Conservation (phyloP, 2,797 vertebrate genomes). For the Rousettus madagascariensis region DNA sequence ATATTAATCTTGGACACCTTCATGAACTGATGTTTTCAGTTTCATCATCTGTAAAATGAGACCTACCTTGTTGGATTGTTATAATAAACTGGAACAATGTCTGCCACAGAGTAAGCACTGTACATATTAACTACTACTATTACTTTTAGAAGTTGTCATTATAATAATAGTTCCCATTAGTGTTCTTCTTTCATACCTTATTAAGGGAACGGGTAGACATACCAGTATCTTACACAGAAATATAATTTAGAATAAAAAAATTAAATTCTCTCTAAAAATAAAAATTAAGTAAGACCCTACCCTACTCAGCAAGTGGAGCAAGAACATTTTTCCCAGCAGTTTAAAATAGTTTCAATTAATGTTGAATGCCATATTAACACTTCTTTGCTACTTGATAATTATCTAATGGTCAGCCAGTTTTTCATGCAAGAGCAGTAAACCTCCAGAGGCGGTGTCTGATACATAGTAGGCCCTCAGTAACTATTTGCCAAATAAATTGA, state of each 20-base stretch:
- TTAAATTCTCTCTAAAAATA: conserved; percentile 10
- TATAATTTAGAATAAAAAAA: background rate
- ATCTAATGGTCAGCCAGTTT: background rate
- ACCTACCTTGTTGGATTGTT: background rate
- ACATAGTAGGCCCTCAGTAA: background rate
- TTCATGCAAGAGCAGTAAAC: background rate
- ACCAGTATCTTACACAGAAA: background rate
- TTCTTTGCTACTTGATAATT: conserved; percentile 12
- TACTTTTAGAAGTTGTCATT: background rate
- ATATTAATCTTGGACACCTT: background rate
- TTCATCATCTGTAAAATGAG: conserved; percentile 23
- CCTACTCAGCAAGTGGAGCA: background rate
- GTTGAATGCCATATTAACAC: background rate
- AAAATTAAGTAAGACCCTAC: background rate
- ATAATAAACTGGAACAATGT: background rate
- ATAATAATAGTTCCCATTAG: background rate
- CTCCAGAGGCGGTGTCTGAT: background rate
- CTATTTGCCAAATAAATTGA: background rate
- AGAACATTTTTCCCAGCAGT: background rate
- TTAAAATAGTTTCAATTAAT: background rate
- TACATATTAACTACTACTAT: background rate
- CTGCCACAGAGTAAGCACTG: background rate
- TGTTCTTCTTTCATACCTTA: background rate
- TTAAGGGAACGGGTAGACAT: background rate
- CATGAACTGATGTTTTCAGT: background rate